Evolutionary conservation across 2,888 invertebrate species (phyloP).

Genomic region (Netelia melanura): DNA sequence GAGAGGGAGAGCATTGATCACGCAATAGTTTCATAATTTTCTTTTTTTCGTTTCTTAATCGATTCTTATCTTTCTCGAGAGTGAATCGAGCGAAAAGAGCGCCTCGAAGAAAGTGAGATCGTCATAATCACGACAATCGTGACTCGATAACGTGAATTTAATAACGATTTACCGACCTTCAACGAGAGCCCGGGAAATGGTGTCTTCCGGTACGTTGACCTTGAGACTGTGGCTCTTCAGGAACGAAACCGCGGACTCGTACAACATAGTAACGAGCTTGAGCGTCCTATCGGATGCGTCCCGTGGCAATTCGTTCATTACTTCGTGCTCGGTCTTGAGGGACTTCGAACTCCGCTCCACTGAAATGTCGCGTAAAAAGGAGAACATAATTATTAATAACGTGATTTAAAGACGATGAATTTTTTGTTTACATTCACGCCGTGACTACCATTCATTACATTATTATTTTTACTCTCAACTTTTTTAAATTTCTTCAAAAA

Average conservation of each 20-base stretch:
- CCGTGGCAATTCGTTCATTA: conserved; percentile 86
- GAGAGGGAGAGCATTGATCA: conserved; percentile 32
- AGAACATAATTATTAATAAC: conserved; percentile 18
- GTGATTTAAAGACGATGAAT: neutral
- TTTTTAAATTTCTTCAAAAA: neutral
- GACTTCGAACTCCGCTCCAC: conserved; percentile 81
- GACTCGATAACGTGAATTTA: neutral
- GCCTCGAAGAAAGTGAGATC: conserved; percentile 19
- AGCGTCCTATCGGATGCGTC: conserved; percentile 86
- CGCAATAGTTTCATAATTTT: conserved; percentile 64
- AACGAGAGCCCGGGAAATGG: conserved; percentile 90
- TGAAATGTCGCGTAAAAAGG: conserved; percentile 66
- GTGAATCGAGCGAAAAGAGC: neutral
- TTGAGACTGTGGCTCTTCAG: conserved; percentile 88
- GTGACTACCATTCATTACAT: too few species aligned
- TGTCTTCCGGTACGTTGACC: conserved; percentile 89
- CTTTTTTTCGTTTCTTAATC: conserved; percentile 9
- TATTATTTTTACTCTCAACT: too few species aligned
- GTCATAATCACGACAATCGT: conserved; percentile 10
- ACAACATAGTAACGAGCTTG: conserved; percentile 86
- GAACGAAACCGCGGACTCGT: conserved; percentile 87
- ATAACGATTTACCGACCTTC: conserved; percentile 88
- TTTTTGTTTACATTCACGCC: too few species aligned
- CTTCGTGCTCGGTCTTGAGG: conserved; percentile 84
- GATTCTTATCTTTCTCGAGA: conserved; percentile 19